Evolutionary conservation across 2,113 vertebrate genomes (phyloP).

Genomic region (Fulmarus glacialis): DNA sequence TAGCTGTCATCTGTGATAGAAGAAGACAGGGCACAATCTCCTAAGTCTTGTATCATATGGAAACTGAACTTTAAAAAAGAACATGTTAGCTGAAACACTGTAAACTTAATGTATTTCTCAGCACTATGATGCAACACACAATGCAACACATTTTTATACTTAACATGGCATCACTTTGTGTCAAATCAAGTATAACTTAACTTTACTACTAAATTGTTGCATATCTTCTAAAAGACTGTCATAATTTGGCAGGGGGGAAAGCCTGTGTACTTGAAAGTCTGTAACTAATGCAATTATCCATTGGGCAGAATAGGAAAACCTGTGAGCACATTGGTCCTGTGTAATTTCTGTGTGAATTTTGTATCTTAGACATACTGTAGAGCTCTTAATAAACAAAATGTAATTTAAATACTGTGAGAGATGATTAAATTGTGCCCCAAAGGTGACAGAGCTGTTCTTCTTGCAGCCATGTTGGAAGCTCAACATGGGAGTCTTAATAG

Average conservation of each 20-base stretch:
- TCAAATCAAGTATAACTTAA: not conserved
- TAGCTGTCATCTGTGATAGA: not conserved
- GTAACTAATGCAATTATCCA: not conserved
- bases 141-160: not conserved
- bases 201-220: not conserved
- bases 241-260: not conserved
- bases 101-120: not conserved
- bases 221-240: not conserved
- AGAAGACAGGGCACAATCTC: not conserved
- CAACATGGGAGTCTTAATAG: not conserved
- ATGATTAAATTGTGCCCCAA: not conserved
- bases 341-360: not conserved
- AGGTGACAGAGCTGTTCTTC: not conserved
- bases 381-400: not conserved
- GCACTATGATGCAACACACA: not conserved
- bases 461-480: not conserved
- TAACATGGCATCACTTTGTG: not conserved
- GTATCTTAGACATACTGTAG: not conserved
- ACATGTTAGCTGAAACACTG: not conserved
- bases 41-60: not conserved
- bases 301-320: not conserved
- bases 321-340: not conserved
- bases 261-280: not conserved
- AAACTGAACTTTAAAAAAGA: not conserved
- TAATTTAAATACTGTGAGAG: not conserved